A percentile compares a stretch with the other conserved stretches of the same genome.
Evolutionary conservation across 2,113 vertebrate species (phyloP).

Genomic region (Phasianus colchicus): DNA sequence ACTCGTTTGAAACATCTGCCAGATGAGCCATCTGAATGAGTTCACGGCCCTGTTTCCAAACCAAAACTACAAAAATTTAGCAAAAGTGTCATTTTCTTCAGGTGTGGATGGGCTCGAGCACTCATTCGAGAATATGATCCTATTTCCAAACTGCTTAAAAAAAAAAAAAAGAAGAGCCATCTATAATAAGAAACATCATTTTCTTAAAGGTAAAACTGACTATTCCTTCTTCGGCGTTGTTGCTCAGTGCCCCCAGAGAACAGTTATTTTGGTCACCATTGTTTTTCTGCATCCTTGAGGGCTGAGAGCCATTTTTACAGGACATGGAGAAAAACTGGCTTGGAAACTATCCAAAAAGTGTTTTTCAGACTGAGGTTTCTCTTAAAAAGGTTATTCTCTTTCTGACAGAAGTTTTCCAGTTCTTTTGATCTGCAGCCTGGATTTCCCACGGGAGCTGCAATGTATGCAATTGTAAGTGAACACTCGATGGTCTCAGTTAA

Average conservation of each 20-base stretch:
- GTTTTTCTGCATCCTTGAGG: not conserved
- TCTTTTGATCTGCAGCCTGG: conserved; percentile 30
- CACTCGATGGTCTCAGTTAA: not conserved
- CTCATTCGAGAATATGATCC: not conserved
- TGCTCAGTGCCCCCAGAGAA: not conserved
- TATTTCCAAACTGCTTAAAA: not conserved
- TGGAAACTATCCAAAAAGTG: not conserved
- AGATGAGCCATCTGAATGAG: not conserved
- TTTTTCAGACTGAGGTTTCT: conserved; percentile 12
- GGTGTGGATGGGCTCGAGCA: not conserved
- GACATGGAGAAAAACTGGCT: not conserved
- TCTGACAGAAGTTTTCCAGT: conserved; percentile 33
- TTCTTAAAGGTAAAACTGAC: not conserved
- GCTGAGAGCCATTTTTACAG: not conserved
- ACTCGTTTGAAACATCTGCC: not conserved
- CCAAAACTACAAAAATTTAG: not conserved
- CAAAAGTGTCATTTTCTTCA: not conserved
- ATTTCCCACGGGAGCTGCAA: not conserved
- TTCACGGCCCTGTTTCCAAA: not conserved
- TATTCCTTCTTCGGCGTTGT: not conserved
- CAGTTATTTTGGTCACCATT: not conserved
- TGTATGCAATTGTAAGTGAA: not conserved
- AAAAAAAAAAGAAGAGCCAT: not conserved
- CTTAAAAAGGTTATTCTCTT: not conserved
- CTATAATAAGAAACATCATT: not conserved